These are phyloP conservation scores for Pipistrellus nathusii DNA, from an alignment of 2,797 vertebrate species.

Conservation along the genomic window DNA sequence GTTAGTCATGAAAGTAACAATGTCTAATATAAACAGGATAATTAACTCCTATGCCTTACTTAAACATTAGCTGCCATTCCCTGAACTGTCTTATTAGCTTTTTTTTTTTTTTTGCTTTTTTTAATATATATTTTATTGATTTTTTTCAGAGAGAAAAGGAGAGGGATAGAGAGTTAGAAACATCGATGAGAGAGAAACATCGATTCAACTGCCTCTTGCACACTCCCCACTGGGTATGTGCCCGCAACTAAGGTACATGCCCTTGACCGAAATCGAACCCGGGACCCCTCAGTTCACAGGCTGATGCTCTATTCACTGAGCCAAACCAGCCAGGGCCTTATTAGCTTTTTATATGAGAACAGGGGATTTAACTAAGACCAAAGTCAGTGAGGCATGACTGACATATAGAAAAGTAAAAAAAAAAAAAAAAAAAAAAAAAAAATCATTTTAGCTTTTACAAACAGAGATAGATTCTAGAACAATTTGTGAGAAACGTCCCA, in stretches of 20 bases:
- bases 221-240: no score
- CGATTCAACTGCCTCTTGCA: no score
- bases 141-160: no score
- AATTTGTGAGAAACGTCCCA: conserved; percentile 1
- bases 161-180: no score
- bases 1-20: background rate
- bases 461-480: conserved; percentile 42
- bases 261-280: no score
- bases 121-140: no score
- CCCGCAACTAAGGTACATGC: no score
- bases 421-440: no score
- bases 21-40: background rate
- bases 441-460: conserved; percentile 66
- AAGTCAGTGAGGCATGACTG: conserved; percentile 36
- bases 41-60: background rate
- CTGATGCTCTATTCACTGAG: no score
- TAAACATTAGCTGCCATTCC: conserved; percentile 9
- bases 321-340: background rate
- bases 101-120: background rate
- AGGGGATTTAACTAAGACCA: conserved; percentile 34
- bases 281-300: no score
- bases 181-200: no score
- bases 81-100: conserved; percentile 23
- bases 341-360: conserved; percentile 44
- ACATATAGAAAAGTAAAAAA: conserved; percentile 34